Evolutionary conservation across 64 coral and sea anemone genomes (phyloP).

Genomic region (Platygyra sinensis): DNA sequence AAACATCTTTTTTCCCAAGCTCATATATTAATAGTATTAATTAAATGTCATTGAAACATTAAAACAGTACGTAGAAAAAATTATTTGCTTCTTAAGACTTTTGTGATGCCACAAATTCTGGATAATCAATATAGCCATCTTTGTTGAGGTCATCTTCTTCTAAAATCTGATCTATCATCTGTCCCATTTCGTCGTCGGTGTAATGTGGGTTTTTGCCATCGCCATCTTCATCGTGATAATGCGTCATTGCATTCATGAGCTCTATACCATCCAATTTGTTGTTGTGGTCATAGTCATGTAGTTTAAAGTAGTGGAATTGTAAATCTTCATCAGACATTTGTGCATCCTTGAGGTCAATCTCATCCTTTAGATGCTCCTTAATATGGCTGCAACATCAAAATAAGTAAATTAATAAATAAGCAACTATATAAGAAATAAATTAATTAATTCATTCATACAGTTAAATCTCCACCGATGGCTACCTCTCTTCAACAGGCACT

Average conservation of each 20-base stretch:
- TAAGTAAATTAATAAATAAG: not conserved
- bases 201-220: constrained; percentile 60
- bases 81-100: constrained; percentile 58
- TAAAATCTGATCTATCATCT: constrained; percentile 97
- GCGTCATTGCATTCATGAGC: constrained; percentile 95
- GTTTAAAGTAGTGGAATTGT: constrained; percentile 98
- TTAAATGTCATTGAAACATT: not conserved
- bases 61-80: not conserved
- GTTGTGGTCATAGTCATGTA: constrained; percentile 95
- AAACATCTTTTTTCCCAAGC: no score
- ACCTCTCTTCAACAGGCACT: no score
- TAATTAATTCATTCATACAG: no score
- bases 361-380: constrained; percentile 98
- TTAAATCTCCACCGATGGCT: no score
- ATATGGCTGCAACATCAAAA: constrained; percentile 78
- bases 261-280: constrained; percentile 99
- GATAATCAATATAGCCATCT: constrained; percentile 98
- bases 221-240: constrained; percentile 93
- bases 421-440: no score
- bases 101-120: constrained; percentile 97
- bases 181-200: constrained; percentile 83
- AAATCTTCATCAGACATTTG: constrained; percentile 94
- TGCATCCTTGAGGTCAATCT: constrained; percentile 95
- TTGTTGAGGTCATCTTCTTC: constrained; percentile 95
- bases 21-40: not conserved